Evolutionary conservation across 1,140 invertebrate genomes (phyloP), one percentile per base, ranked within the genome.

Genomic region (Cotesia vestalis): DNA sequence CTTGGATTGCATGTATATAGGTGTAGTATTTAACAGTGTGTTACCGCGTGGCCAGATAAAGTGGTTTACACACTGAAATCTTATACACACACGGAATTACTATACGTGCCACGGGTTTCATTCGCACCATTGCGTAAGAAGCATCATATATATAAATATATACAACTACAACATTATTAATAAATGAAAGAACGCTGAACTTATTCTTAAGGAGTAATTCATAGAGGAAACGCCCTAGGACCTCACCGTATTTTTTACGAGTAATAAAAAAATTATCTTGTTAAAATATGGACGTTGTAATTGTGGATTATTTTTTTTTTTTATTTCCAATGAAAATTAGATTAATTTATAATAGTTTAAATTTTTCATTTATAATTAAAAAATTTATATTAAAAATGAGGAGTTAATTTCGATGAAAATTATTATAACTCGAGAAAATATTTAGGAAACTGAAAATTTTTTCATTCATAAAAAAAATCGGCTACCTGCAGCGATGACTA

Each of bases 201-300:
- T 60, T 14, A 59, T 69, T 53, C 59, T 55, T 60, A 35, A 51
- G 46, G 52, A 68, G 51, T 59, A 51, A 57, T 61, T 52, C 60
- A 61, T 14, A 63, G 51, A 73, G 66, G 46, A 64, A 64, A 68
- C 59, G 57, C 55, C 46, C 60, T 63, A 66, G 62, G 36, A 69
- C 72, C 60, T 59, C 69, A 66, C 69, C 72, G 51, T 59, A 73
- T 52, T 52, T 72, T 72, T 69, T 40, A 35, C 60, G 20, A 8
- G 17, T 11, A 20, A 11, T 46, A n/a, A 17, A 52, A 20, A 36
- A 60, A 14, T 51, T 66, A 27, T 59, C 53, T 17, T 5, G 17
- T 6, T 27, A 36, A 64, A 14, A 63, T 12, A 46, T 3, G 11
- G 27, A 11, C 17, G 3, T 34, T 64, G 34, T 35, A 38, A 12